phyloP scores from a whole-genome alignment of 2,888 invertebrate species.

The Drosophila fungiperda region DNA sequence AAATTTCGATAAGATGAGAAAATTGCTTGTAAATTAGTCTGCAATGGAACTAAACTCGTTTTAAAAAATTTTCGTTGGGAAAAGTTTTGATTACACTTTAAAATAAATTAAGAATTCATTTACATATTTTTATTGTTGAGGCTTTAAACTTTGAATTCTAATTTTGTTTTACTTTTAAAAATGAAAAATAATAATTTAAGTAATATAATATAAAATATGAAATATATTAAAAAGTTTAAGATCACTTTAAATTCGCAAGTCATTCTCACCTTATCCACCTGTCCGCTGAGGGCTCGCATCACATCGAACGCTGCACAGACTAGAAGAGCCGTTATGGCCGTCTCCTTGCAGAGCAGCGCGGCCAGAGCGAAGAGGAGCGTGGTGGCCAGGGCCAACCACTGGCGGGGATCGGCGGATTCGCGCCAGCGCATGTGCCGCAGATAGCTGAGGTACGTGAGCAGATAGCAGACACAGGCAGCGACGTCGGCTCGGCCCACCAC shows the following conservation, averaged over 20 bases:
- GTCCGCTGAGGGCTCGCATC: slow-evolving; percentile 86
- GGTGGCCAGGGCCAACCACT: slow-evolving; percentile 88
- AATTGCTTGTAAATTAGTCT: no score
- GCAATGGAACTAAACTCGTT: no score
- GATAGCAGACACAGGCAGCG: slow-evolving; percentile 95
- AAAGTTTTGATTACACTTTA: no score
- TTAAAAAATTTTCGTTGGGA: no score
- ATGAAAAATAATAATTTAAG: no score
- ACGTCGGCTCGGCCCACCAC: slow-evolving; percentile 98
- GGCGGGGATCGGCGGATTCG: slow-evolving; percentile 85
- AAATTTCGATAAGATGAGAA: no score
- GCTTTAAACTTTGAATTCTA: no score
- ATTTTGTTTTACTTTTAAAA: no score
- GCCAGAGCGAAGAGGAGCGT: slow-evolving; percentile 89
- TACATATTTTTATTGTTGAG: no score
- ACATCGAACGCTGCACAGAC: slow-evolving; percentile 96
- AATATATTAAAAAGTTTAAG: no score
- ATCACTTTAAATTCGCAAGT: background rate
- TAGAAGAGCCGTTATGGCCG: slow-evolving; percentile 95
- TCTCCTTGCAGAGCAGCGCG: slow-evolving; percentile 97
- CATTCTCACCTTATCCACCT: slow-evolving; percentile 86
- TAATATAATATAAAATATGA: background rate
- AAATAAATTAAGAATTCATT: no score
- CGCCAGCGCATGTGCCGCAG: slow-evolving; percentile 90
- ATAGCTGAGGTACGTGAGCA: slow-evolving; percentile 94